Evolutionary conservation across 2,888 invertebrate species (phyloP).

Genomic region (Tigriopus californicus): DNA sequence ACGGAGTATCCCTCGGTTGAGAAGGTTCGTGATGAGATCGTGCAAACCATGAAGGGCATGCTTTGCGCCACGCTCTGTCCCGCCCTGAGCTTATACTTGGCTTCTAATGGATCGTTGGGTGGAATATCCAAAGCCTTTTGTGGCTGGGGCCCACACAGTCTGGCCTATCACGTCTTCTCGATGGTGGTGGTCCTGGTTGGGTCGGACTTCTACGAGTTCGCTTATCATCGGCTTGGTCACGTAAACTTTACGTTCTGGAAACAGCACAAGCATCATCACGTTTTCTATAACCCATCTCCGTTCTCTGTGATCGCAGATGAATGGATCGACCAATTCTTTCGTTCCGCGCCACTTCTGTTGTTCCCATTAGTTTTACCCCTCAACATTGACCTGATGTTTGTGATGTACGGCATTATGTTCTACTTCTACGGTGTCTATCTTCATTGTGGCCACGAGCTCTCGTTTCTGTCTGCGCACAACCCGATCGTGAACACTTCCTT

Average conservation of each 20-base stretch:
- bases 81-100: not conserved
- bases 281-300: conserved; percentile 12
- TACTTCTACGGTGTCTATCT: conserved; percentile 12
- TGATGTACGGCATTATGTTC: not conserved
- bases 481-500: not conserved
- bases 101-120: not conserved
- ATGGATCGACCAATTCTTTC: conserved; percentile 4
- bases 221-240: conserved; percentile 4
- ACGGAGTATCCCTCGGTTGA: conserved; percentile 3
- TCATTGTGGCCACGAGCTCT: conserved; percentile 4
- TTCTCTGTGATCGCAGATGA: conserved; percentile 12
- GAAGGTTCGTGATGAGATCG: conserved; percentile 7
- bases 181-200: not conserved
- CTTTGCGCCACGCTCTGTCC: conserved; percentile 4
- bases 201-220: conserved; percentile 9
- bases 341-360: not conserved
- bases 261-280: conserved; percentile 13
- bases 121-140: conserved; percentile 2
- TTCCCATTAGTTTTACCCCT: conserved; percentile 3
- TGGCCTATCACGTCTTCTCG: conserved; percentile 1
- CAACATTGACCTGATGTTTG: conserved; percentile 11
- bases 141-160: not conserved
- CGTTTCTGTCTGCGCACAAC: conserved; percentile 4
- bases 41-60: conserved; percentile 12
- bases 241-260: not conserved